Evolutionary conservation across 2,113 vertebrate species (phyloP), one percentile per base, ranked within the genome.

Genomic region (Benthochromis sp.): DNA sequence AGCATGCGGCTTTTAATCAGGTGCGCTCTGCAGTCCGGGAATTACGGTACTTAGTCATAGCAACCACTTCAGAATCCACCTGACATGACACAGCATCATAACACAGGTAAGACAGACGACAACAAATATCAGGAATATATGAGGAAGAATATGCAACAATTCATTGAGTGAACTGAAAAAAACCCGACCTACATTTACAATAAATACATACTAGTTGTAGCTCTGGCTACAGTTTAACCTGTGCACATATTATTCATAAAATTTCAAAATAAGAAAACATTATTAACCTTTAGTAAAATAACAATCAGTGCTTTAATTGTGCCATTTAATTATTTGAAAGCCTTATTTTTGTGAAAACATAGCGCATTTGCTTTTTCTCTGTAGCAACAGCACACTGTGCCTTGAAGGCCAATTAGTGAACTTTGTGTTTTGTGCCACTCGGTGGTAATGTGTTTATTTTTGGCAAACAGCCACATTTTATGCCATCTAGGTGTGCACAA

Each of bases 181-280:
- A 0, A 0, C 2, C 16, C 1, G 5, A 66, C 11, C 10, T 21
- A 66, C 34, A 21, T 78, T 43, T 50, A 19, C 14, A 14, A 38
- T 21, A 27, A 83, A 85, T 50, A 40, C 9, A 59, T 29, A 4
- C 3, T 4, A 27, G 55, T 4, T 79, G 50, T n/a, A 69, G 38
- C 36, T 19, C 11, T 69, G 57, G 29, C 57, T 19, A 29, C 47
- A 8, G 19, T 79, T 82, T 57, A 50, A 16, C 3, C n/a, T 53
- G 24, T 59, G 9, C 16, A 40, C 19, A 5, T 8, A 66, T 47
- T 13, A 69, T 54, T 69, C 17, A 9, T 10, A 24, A 54, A 2
- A 1, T 63, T 38, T 8, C 10, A 59, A 45, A 27, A 61, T 61
- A 31, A 31, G 24, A 47, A 61, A 57, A 63, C 24, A 29, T 73